A percentile compares a stretch with the other conserved stretches of the same genome.
Evolutionary conservation across 2,888 invertebrate genomes (phyloP).

Genomic region (Eilema griseolum): DNA sequence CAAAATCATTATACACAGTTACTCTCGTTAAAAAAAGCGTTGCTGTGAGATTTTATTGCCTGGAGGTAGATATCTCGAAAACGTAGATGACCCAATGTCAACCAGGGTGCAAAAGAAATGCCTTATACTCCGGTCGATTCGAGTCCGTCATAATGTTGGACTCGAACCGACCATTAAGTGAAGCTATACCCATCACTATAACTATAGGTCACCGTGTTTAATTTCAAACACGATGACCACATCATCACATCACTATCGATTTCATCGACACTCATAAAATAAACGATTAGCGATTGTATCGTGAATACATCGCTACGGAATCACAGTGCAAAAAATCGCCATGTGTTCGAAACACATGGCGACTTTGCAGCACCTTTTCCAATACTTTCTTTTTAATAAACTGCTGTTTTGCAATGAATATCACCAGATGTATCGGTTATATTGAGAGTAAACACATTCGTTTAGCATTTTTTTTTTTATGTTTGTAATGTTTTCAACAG

Average conservation of each 20-base stretch:
- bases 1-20: not conserved
- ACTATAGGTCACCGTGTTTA: too few species aligned
- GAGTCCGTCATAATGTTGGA: too few species aligned
- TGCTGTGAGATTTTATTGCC: too few species aligned
- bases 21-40: not conserved
- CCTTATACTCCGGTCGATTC: too few species aligned
- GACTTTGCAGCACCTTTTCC: not conserved
- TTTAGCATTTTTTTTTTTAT: not conserved
- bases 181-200: too few species aligned
- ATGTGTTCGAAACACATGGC: conserved; percentile 2
- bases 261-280: not conserved
- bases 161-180: too few species aligned
- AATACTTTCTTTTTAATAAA: not conserved
- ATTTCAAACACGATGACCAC: too few species aligned
- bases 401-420: not conserved
- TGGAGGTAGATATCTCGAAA: too few species aligned
- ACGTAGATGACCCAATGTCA: too few species aligned
- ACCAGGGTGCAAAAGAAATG: too few species aligned
- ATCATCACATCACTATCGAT: not conserved
- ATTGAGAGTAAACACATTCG: too few species aligned
- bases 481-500: not conserved
- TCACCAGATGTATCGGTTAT: not conserved
- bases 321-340: not conserved
- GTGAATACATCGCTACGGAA: not conserved
- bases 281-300: not conserved